Evolutionary conservation across 2,113 vertebrate species (phyloP), one percentile per base, ranked within the genome.

Genomic region (Phrynocephalus versicolor): DNA sequence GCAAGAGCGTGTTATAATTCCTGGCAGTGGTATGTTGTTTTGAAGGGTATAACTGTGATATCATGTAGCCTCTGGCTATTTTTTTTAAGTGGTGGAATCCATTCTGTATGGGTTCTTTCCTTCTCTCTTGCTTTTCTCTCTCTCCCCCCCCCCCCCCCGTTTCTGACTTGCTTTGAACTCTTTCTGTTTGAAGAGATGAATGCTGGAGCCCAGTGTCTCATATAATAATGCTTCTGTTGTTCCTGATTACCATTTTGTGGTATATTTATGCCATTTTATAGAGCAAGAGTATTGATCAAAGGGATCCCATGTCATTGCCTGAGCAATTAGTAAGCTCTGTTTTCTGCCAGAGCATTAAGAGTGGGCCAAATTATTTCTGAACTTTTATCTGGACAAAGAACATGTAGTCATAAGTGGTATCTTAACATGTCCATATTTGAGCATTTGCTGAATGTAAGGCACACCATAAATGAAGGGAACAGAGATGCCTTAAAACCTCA

Each of bases 131-230:
- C 95, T 30, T n/a, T 19, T 13, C 1, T 35, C 10, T 51, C 45
- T 51, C 10, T 51, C 10, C 45, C 10, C 10, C 21, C 13, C 33
- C 18, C 35, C 23, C 96, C 94, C 94, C 88, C 86, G 58, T 93
- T 90, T 95, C 93, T 91, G 78, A 94, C 91, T 95, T 94, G 93
- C 94, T 96, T 96, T 96, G 94, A 97, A 96, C 93, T 95, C 83
- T 90, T 90, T 89, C 94, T 94, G 94, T 95, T 95, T 96, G 95
- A 96, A 96, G 93, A 94, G 86, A 96, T 96, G 93, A 96, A 95
- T 94, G 93, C 84, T 88, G 90, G 67, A 91, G 88, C 88, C 89
- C 92, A 95, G 92, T 87, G 93, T 96, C 90, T 94, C 93, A 86
- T 90, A 95, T 94, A 96, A 96, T 94, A 93, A 93, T 90, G 93